A percentile compares a stretch with the other conserved stretches of the same genome.
These are phyloP conservation scores for Brachymystax lenok DNA, from an alignment of 2,797 vertebrate genomes.

Conservation along the genomic window DNA sequence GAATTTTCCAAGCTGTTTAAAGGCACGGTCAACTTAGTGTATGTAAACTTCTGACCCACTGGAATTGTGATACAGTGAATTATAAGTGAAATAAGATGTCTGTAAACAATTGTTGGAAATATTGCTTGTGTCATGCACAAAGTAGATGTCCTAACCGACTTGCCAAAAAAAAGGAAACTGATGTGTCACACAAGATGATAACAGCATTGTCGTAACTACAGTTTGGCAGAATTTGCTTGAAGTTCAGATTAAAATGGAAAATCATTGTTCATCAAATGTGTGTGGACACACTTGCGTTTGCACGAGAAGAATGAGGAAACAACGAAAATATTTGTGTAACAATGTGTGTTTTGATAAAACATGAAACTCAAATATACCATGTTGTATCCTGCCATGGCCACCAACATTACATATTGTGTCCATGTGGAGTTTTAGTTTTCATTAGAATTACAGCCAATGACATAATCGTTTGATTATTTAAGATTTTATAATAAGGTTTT, in stretches of 20 bases:
- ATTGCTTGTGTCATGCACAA: too few relatives aligned
- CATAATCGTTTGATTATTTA: constrained; percentile 22
- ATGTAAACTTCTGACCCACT: too few relatives aligned
- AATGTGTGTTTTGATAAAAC: constrained; percentile 29
- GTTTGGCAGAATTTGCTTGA: background rate
- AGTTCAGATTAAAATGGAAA: background rate
- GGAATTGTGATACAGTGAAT: too few relatives aligned
- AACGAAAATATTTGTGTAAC: constrained; percentile 22
- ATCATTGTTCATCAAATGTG: background rate
- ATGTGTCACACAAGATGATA: background rate
- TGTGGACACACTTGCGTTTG: too few relatives aligned
- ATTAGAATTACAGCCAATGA: constrained; percentile 28
- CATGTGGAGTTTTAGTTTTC: background rate
- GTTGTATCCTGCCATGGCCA: background rate
- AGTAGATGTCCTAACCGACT: too few relatives aligned
- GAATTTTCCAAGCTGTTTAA: too few relatives aligned
- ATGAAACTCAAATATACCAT: constrained; percentile 6
- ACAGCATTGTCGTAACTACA: background rate
- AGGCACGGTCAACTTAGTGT: too few relatives aligned
- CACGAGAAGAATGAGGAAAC: constrained; percentile 29
- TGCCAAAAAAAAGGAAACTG: too few relatives aligned
- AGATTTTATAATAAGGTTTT: constrained; percentile 1
- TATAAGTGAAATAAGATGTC: too few relatives aligned
- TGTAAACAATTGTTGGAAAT: too few relatives aligned
- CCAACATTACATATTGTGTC: background rate